Conservation (phyloP, 2,797 vertebrate genomes). For the Mallotus villosus region DNA sequence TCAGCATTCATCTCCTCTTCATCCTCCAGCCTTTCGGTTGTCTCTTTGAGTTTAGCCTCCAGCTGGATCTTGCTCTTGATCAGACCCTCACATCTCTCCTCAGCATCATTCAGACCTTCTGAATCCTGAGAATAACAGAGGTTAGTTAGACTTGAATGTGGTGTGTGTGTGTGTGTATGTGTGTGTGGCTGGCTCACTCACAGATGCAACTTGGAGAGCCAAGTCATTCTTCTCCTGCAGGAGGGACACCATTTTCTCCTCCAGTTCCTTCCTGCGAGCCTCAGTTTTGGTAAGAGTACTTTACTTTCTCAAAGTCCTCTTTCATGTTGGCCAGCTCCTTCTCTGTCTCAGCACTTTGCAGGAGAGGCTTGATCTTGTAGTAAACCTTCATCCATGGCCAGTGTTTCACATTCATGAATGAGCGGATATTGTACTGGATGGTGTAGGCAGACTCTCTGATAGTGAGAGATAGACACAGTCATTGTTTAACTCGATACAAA, state of each 20-base stretch:
- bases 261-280: slow-evolving; percentile 74
- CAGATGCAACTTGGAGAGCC: slow-evolving; percentile 59
- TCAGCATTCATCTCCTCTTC: slow-evolving; percentile 85
- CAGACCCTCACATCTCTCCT: slow-evolving; percentile 82
- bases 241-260: slow-evolving; percentile 76
- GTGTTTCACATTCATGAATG: slow-evolving; percentile 90
- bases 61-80: slow-evolving; percentile 85
- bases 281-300: slow-evolving; percentile 71
- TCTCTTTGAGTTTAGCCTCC: slow-evolving; percentile 83
- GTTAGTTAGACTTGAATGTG: neutral
- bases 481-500: neutral
- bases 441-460: slow-evolving; percentile 56
- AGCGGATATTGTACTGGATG: slow-evolving; percentile 82
- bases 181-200: slow-evolving; percentile 1
- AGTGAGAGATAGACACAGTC: neutral
- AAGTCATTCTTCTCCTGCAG: slow-evolving; percentile 79
- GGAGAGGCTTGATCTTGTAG: slow-evolving; percentile 88
- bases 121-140: slow-evolving; percentile 66
- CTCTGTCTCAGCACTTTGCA: slow-evolving; percentile 88
- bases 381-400: slow-evolving; percentile 91
- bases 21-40: slow-evolving; percentile 79
- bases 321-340: slow-evolving; percentile 84
- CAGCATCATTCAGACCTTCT: slow-evolving; percentile 77
- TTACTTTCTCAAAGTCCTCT: slow-evolving; percentile 77
- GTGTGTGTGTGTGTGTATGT: neutral